Evolutionary conservation across 2,797 vertebrate genomes (phyloP), one percentile per base, ranked within the genome.

Genomic region (Hydrolagus colliei): DNA sequence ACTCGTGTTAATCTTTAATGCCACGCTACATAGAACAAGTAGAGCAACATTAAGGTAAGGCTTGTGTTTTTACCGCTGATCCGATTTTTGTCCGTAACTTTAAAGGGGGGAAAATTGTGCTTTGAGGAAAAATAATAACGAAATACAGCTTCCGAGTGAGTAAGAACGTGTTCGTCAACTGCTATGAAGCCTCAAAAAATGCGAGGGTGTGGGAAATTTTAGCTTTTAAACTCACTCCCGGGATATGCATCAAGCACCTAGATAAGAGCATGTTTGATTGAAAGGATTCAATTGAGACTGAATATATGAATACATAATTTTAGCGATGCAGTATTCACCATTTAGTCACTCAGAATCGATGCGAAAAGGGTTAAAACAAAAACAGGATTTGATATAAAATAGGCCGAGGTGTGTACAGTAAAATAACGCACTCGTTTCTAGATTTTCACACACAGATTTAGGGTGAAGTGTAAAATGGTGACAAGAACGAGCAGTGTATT

Each of bases 281-380:
- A 84, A 84, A 71, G 10, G 65, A 71, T 67, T 67, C 65, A 16
- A 71, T 71, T 84, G 79, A 84, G 65, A 35, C 65, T 52, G 79
- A 84, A 84, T 84, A 71, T n/a, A 84, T 71, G 79, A 84, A 84
- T 84, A 84, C 10, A 41, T 41, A 84, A 84, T 84, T 76, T 84
- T 41, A 84, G 27, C n/a, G 27, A 52, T 84, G 6, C 41, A 52
- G 41, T 52, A 84, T 84, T 18, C 32, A 10, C 79, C 18, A 71
- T 71, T 84, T 84, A 35, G 14, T 65, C 9, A 35, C 71, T 35
- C 65, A 84, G 27, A 71, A 41, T 84, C 41, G 14, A 11, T 52
- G 79, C 16, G 41, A 52, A 52, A 71, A 84, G 41, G 65, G 32
- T 20, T 71, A 32, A 32, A 32, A 35, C 12, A 67, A 32, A 35